Evolutionary conservation across 2,113 vertebrate species (phyloP), one percentile per base, ranked within the genome.

Genomic region (Columba livia): DNA sequence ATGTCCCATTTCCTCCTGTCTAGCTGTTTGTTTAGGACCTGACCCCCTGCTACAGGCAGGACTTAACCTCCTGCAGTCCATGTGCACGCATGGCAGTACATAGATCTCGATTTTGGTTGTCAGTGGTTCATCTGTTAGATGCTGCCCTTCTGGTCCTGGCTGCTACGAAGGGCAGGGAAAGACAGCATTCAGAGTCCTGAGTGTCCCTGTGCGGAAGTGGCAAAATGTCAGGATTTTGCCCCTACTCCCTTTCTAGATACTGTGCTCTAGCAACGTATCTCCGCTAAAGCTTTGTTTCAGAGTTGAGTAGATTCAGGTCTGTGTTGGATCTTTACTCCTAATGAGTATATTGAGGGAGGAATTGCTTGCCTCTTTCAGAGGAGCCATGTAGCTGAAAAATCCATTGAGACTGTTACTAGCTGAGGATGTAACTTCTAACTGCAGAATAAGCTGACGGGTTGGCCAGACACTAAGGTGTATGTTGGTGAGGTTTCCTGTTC

Each of bases 31-130:
- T 56, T 57, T 34, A 44, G 21, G 26, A 38, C 8, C 5, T 31
- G 12, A 6, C 47, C 17, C 38, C 16, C 19, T 51, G 12, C 14
- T 40, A 4, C 36, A 50, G 28, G 10, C 31, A 19, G 42, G 34
- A 9, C 18, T 36, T 70, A 44, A 23, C 15, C 15, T 31, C 14
- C 24, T 32, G 53, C 29, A 7, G 48, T 77, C 57, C 13, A 0
- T 14, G 2, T 2, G 44, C 25, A 62, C 47, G 9, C 15, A 5
- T 3, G 10, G 32, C 11, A 9, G 29, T 12, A 11, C 26, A 3
- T 4, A 26, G 78, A 6, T 19, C 7, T 2, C 29, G 11, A 6
- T 51, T 56, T 56, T 3, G 0, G 2, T 10, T 67, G 25, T 19
- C 12, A 40, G 25, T n/a, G 20, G 14, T 40, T 6, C 2, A 5